Base-by-base conservation (phyloP, 1,140 invertebrate species). In the Ceratosolen solmsi region DNA sequence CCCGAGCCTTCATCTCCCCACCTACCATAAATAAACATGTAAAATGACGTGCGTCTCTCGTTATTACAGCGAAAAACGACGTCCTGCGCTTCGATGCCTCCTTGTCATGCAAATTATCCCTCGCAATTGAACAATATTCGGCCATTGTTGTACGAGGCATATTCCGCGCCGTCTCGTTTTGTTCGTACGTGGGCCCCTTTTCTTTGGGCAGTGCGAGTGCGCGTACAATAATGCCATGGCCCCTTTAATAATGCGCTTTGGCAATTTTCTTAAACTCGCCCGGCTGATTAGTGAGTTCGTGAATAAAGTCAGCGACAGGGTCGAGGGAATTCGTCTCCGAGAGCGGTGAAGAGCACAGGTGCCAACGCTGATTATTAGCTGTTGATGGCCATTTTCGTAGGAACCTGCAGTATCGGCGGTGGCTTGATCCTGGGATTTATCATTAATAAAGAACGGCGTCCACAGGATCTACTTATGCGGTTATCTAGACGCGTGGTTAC, bases 61-160 rank as follows among this genome's bases (percentile, higher is more conserved):
- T 79, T 60, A 71, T 79, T 71, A 79, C 58, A 36, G 71, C 71
- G 58, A 81, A 82, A 82, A 71, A 82, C 33, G 65, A 82, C 80
- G 65, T 82, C 80, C 80, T 81, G 56, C 60, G 65, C n/a, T n/a
- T 56, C 60, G 80, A 71, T 73, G 74, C 25, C 33, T 82, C 75
- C 76, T 77, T 72, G 80, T 82, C 74, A 77, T 72, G 74, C 80
- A 77, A 71, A 82, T 82, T 82, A 63, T 75, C 36, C 30, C 41
- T 9, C 38, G 68, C 63, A 82, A 82, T 82, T 82, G 81, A 41
- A 75, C 15, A 54, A 80, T 54, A 80, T 75, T 75, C 49, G 65
- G 75, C 54, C 68, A 77, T 82, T 82, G 80, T 82, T 41, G 60
- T 25, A 17, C 20, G 77, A 30, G 56, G 68, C 68, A 25, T 70